Base-by-base conservation (phyloP, 2,113 vertebrate genomes). In the Lucifuga dentata region DNA sequence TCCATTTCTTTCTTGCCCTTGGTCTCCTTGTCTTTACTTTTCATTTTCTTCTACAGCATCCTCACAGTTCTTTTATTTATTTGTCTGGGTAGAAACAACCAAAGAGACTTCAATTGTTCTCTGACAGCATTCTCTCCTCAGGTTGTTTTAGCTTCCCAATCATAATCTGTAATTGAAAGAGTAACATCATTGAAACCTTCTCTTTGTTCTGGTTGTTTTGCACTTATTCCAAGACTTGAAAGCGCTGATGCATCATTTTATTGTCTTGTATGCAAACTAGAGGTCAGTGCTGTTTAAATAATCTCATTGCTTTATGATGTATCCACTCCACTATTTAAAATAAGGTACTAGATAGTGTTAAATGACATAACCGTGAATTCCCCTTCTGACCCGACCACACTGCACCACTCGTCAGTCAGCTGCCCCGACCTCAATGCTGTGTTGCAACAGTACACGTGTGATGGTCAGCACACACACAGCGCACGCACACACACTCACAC, bases 211-310 rank as follows among this genome's bases (percentile, higher is more conserved):
- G 45, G 29, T 74, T 55, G 21, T 66, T 83, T 68, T 82, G 73
- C 62, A 64, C 81, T 86, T 76, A 59, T 78, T 84, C 71, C 60
- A 61, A 73, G 67, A 78, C 46, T 61, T 71, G 17, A 78, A 83
- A 24, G 19, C 44, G 29, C 20, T 8, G 21, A 43, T 29, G 36
- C 17, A 52, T 59, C 17, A 11, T 48, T 26, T 69, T 64, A 19
- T 35, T 11, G 52, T 59, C 19, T 50, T 13, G 7, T 38, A 39
- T 57, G 17, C 41, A 60, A 46, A 21, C 49, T 19, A 7, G 11
- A 57, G 44, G 40, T 69, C 20, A 26, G 11, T 19, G 15, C 35
- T 33, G 49, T 39, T 46, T 57, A 6, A 65, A 53, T 63, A 38
- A 45, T 56, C 16, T 19, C 6, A 13, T 29, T 15, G 56, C 8